These are phyloP conservation scores for Drosophila orena DNA, from an alignment of 1,140 invertebrate species.

Conservation along the genomic window DNA sequence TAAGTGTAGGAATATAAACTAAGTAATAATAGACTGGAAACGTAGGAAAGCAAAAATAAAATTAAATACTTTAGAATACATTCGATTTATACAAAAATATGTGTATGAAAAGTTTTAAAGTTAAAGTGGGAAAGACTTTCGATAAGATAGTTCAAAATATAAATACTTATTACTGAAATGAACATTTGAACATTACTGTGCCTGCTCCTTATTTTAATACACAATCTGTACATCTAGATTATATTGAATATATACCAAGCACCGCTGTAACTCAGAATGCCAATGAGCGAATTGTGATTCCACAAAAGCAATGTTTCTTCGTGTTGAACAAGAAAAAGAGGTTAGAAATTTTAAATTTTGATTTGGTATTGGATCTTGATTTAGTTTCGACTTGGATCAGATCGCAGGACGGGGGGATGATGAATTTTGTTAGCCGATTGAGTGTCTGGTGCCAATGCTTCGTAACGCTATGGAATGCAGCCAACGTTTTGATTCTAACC, in stretches of 20 bases:
- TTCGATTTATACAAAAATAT: background rate
- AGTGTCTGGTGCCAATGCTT: conserved; percentile 57
- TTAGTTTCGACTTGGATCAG: conserved; percentile 24
- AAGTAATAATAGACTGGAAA: background rate
- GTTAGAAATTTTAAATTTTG: conserved; percentile 56
- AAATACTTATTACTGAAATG: background rate
- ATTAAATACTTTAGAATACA: background rate
- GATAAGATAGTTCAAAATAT: background rate
- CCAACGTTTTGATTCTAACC: conserved; percentile 85
- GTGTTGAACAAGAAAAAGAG: conserved; percentile 49
- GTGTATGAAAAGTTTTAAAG: too few species aligned
- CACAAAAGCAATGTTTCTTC: conserved; percentile 37
- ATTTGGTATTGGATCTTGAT: conserved; percentile 23
- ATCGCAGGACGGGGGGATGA: conserved; percentile 32
- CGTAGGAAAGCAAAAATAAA: background rate
- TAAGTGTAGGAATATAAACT: background rate
- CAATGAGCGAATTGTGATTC: conserved; percentile 56
- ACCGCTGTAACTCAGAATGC: conserved; percentile 69
- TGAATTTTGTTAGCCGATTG: conserved; percentile 52
- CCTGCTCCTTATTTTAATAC: background rate
- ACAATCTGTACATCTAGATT: conserved; percentile 24
- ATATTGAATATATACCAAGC: conserved; percentile 64
- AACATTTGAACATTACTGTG: conserved; percentile 9
- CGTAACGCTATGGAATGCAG: conserved; percentile 57
- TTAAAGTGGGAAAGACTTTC: background rate